Evolutionary conservation across 2,888 invertebrate species (phyloP), one percentile per base, ranked within the genome.

Genomic region (Netelia inedita): DNA sequence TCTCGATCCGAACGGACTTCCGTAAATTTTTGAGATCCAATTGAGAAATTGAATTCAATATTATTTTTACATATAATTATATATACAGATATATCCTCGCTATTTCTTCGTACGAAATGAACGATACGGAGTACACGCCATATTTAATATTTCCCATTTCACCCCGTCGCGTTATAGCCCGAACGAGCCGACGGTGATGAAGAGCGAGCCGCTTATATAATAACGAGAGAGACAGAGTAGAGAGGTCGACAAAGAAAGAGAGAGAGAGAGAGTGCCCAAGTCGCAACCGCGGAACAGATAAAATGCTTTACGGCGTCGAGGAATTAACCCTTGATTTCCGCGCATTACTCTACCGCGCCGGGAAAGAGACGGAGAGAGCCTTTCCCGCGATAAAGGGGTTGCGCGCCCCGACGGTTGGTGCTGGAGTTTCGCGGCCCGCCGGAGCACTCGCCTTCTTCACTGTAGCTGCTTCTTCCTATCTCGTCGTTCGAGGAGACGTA

Each of bases 281-380:
- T 79, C 82, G 35, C 55, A 79, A 73, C 71, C 75, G 72, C 85
- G 87, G 85, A 88, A 81, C 88, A 93, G 93, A 93, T 93, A 93
- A 93, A 92, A 92, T 92, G 90, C 90, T 93, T 93, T 91, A 92
- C 90, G 89, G 89, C 89, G 87, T 85, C 86, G 85, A 88, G 88
- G 91, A 93, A 93, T 93, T 93, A 93, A 93, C 93, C 93, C 93
- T 93, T 93, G 92, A 92, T 93, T 93, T 92, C 92, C 90, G 90
- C 87, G 89, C 92, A 93, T 93, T 92, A 93, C 90, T 93, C 92
- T 93, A 89, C 79, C 87, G 65, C 87, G 88, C 85, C 88, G 89
- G 16, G 72, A 6, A 19, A 46, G 46, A 14, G 72, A n/a, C 8
- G 0, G 46, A 14, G 46, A 46, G 46, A 91, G 90, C 88, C 90